These are phyloP conservation scores for Candidula unifasciata DNA, from an alignment of 2,888 invertebrate genomes.

Conservation along the genomic window DNA sequence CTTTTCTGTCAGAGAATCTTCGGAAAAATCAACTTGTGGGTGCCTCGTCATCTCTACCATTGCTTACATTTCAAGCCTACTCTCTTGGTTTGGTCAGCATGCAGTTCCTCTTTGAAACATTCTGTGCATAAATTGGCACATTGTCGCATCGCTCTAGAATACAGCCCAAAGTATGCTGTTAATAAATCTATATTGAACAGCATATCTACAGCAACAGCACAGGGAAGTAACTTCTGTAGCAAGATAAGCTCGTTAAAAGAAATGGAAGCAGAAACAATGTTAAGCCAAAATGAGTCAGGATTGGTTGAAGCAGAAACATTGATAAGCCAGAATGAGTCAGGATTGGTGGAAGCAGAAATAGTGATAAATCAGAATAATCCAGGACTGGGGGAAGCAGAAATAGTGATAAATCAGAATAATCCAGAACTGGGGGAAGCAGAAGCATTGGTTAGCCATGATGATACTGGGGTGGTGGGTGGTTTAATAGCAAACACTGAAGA, in stretches of 20 bases:
- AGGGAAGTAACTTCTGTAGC: neutral
- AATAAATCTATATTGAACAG: neutral
- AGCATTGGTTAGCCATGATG: neutral
- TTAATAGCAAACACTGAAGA: neutral
- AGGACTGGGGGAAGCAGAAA: no score
- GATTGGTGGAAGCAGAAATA: no score
- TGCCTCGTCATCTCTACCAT: neutral
- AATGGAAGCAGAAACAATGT: neutral
- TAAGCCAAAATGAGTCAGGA: no score
- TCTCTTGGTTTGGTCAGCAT: no score
- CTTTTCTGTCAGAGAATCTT: neutral
- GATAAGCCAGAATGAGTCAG: no score
- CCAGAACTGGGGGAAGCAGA: no score
- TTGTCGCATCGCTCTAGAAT: neutral
- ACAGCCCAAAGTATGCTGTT: neutral
- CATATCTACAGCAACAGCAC: neutral
- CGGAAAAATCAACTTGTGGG: neutral
- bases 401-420: no score
- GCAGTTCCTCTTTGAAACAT: no score
- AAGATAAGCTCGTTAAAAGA: neutral
- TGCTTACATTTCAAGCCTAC: no score
- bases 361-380: no score
- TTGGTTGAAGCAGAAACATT: no score
- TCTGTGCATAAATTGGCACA: neutral
- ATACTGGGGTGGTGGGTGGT: neutral